These are phyloP conservation scores for Myotis myotis DNA, from an alignment of 2,797 vertebrate genomes.

Conservation along the genomic window DNA sequence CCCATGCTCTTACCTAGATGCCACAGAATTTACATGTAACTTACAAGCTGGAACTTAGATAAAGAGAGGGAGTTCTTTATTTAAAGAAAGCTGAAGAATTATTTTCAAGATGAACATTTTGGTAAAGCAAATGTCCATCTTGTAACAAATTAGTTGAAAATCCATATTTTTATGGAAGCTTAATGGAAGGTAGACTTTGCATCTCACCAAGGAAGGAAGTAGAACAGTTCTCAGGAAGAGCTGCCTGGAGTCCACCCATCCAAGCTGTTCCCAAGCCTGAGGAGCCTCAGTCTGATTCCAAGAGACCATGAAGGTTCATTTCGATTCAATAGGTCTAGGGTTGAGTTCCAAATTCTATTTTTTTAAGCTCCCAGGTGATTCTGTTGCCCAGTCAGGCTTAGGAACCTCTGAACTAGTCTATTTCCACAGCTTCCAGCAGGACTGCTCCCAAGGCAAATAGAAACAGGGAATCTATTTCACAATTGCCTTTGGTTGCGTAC, in stretches of 20 bases:
- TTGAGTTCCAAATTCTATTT: neutral
- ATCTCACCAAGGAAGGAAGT: neutral
- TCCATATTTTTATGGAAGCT: neutral
- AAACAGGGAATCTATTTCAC: slow-evolving; percentile 31
- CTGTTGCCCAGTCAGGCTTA: neutral
- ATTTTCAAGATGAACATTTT: neutral
- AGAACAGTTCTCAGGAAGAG: neutral
- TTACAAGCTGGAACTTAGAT: neutral
- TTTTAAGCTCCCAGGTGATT: slow-evolving; percentile 20
- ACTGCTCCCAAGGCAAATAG: neutral
- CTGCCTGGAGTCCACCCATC: neutral
- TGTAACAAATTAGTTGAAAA: neutral
- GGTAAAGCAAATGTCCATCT: neutral
- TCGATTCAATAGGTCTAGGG: neutral
- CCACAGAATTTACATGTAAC: neutral
- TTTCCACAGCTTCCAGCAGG: neutral
- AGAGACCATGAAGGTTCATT: neutral
- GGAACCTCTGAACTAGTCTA: slow-evolving; percentile 18
- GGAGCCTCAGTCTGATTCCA: neutral
- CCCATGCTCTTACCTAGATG: neutral
- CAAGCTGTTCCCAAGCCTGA: neutral
- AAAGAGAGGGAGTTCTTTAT: neutral
- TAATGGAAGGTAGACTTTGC: neutral
- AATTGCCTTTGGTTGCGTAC: neutral
- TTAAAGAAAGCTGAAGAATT: neutral